Percentiles rank a stretch among this genome's conserved stretches.
Conservation (phyloP, 2,113 vertebrate species). For the Lasiurus cinereus region DNA sequence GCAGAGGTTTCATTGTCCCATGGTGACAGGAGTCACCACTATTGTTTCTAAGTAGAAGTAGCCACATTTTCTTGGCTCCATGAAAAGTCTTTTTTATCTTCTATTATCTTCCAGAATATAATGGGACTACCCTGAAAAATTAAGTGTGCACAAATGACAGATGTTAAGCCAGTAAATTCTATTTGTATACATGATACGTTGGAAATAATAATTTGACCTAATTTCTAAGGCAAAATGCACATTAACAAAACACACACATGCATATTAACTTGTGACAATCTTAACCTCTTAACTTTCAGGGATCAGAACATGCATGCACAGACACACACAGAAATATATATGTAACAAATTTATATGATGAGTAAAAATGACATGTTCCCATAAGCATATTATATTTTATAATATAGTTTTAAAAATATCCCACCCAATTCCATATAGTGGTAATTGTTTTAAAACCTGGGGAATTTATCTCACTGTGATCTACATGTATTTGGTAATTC, state of each 20-base stretch:
- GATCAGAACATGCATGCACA: not conserved
- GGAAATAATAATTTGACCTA: not conserved
- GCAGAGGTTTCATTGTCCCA: not conserved
- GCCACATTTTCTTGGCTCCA: not conserved
- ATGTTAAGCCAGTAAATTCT: not conserved
- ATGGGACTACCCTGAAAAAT: not conserved
- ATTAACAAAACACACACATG: not conserved
- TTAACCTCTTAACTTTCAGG: not conserved
- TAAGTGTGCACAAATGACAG: not conserved
- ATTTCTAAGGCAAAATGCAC: not conserved
- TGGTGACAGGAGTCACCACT: not conserved
- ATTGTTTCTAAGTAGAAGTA: not conserved
- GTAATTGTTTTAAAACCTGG: not conserved
- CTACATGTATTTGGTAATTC: not conserved
- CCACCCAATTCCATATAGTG: not conserved
- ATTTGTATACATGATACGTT: not conserved
- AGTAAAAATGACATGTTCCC: not conserved
- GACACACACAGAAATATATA: not conserved
- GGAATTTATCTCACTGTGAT: not conserved
- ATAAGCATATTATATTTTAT: not conserved
- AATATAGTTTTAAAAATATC: slow-evolving; percentile 10
- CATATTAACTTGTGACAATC: not conserved
- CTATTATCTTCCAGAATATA: not conserved
- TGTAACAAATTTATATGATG: not conserved
- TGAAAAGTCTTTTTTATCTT: not conserved